phyloP scores from a whole-genome alignment of 1,140 invertebrate genomes.

The Philaenus spumarius region DNA sequence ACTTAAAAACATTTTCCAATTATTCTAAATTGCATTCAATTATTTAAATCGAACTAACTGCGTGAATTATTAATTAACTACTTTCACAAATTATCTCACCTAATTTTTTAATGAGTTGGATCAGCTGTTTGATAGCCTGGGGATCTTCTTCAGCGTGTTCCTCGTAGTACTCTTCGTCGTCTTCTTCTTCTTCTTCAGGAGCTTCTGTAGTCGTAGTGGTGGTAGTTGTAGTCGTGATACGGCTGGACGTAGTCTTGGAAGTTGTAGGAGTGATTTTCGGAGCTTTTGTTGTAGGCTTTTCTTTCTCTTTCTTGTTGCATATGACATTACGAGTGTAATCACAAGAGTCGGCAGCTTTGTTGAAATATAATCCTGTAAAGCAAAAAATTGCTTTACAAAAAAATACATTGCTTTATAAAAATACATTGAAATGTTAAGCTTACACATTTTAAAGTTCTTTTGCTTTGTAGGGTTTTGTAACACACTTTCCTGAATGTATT shows the following conservation, averaged over 20 bases:
- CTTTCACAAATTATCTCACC: constrained; percentile 40
- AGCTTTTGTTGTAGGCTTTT: constrained; percentile 34
- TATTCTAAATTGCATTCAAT: not conserved
- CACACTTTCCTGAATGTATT: too few relatives aligned
- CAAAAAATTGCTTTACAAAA: not conserved
- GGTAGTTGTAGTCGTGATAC: constrained; percentile 42
- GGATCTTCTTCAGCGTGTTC: constrained; percentile 69
- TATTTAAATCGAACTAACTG: not conserved
- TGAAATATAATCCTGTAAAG: constrained; percentile 71
- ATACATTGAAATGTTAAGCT: too few relatives aligned
- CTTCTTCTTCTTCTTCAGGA: constrained; percentile 40
- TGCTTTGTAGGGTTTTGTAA: too few relatives aligned
- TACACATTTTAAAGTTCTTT: too few relatives aligned
- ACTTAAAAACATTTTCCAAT: too few relatives aligned
- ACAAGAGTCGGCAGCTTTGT: constrained; percentile 84
- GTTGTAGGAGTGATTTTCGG: constrained; percentile 40
- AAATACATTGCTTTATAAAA: too few relatives aligned
- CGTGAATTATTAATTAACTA: not conserved
- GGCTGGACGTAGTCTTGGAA: constrained; percentile 43
- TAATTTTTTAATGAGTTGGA: constrained; percentile 77
- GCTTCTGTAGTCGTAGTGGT: constrained; percentile 44
- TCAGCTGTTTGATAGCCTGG: constrained; percentile 73
- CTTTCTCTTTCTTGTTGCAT: constrained; percentile 48
- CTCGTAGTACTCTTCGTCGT: constrained; percentile 58
- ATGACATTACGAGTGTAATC: constrained; percentile 84